A percentile compares a stretch with the other conserved stretches of the same genome.
These are phyloP conservation scores for Castor canadensis DNA, from an alignment of 2,113 vertebrate species.

Conservation along the genomic window DNA sequence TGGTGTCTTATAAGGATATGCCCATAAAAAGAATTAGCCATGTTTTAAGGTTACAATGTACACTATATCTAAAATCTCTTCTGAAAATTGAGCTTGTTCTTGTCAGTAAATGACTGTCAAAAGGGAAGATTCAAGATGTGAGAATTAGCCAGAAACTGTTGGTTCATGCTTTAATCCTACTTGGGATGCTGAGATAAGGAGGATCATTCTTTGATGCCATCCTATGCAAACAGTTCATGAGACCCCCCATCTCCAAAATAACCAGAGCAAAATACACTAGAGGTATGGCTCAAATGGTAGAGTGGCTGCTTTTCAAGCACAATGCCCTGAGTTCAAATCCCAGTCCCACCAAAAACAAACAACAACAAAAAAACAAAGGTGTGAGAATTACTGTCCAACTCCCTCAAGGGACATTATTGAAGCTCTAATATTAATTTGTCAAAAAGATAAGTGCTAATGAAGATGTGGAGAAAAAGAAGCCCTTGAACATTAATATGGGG, in stretches of 20 bases:
- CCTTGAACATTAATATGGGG: background rate
- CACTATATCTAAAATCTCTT: background rate
- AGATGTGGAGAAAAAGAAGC: background rate
- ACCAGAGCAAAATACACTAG: too few species aligned
- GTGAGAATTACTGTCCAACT: background rate
- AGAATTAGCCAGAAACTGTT: too few species aligned
- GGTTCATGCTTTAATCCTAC: too few species aligned
- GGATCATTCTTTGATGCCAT: too few species aligned
- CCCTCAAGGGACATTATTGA: background rate
- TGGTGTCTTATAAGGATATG: background rate
- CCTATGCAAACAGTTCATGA: too few species aligned
- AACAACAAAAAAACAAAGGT: too few species aligned
- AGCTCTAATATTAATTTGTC: background rate
- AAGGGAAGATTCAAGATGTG: background rate
- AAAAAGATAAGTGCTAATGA: background rate
- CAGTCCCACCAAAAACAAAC: too few species aligned
- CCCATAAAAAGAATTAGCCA: background rate
- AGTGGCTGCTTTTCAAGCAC: too few species aligned
- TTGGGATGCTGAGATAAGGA: too few species aligned
- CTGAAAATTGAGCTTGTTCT: background rate
- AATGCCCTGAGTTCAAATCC: too few species aligned
- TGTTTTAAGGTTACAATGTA: background rate
- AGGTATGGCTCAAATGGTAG: too few species aligned
- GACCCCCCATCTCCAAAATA: too few species aligned
- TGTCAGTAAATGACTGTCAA: background rate